Percentiles rank a stretch among this genome's conserved stretches.
phyloP scores from a whole-genome alignment of 2,113 vertebrate genomes.

The Oncorhynchus tshawytscha region DNA sequence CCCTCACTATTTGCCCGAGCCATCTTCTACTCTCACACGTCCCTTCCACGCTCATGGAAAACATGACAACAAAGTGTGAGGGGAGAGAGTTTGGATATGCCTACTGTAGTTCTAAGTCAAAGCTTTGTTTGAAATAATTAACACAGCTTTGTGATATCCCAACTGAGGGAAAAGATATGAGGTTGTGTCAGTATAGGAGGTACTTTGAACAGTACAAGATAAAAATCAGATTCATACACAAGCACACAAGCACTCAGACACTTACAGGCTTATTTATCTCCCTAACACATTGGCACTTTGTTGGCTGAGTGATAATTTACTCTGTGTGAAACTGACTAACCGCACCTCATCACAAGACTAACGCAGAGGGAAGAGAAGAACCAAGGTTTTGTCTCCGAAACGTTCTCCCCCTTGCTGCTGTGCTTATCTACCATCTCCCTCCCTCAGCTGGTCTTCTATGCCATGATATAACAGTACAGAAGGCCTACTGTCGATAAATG shows the following conservation, averaged over 20 bases:
- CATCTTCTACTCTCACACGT: conserved; percentile 26
- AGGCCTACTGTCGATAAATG: background rate
- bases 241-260: conserved; percentile 2
- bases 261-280: conserved; percentile 40
- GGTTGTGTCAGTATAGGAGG: no score
- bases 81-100: background rate
- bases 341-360: conserved; percentile 62
- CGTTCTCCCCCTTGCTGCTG: background rate
- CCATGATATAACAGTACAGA: background rate
- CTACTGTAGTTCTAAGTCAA: no score
- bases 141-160: no score
- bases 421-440: conserved; percentile 4
- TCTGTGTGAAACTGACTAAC: conserved; percentile 51
- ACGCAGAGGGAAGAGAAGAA: background rate
- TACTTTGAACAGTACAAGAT: no score
- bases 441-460: background rate
- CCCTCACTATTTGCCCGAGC: conserved; percentile 20
- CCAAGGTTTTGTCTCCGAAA: background rate
- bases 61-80: conserved; percentile 2
- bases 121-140: no score
- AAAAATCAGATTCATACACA: no score
- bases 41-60: conserved; percentile 16
- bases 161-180: no score
- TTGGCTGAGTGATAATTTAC: conserved; percentile 36
- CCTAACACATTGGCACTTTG: conserved; percentile 35